Evolutionary conservation across 2,113 vertebrate species (phyloP), one percentile per base, ranked within the genome.

Genomic region (Melierax canorus): DNA sequence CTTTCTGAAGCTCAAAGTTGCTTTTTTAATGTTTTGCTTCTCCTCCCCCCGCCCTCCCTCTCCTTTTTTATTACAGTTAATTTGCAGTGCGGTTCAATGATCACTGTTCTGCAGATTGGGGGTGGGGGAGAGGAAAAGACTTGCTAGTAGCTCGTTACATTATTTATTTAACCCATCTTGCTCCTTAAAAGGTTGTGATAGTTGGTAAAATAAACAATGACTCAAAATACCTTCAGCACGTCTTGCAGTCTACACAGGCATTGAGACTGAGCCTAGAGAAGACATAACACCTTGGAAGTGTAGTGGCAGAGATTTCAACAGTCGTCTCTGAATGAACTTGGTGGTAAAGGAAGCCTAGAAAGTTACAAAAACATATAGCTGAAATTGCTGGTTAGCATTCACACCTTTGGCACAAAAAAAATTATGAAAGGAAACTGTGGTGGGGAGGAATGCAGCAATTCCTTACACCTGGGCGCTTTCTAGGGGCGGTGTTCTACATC

Each of bases 151-250:
- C 51, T 89, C 2, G 0, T 81, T 75, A 81, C 62, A 62, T 66
- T 94, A 63, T 96, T 96, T 96, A 86, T 95, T 95, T 95, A 95
- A 91, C 84, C 66, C 62, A 62, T 58, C 67, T 79, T 89, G 26
- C 69, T 92, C 77, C 45, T 91, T 95, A 67, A 94, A 95, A 94
- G n/a, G 17, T 60, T 89, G 73, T 92, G 74, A 82, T 89, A 87
- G 53, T 45, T 95, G 51, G 39, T 74, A 88, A 95, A 93, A 71
- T 66, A 94, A 88, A 84, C 83, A 68, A 30, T 66, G 53, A 79
- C 81, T 92, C 66, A 50, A 94, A 97, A 94, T 92, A 81, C 86
- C 51, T 95, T 91, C 3, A 6, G 38, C 73, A 48, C 55, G 69
- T 91, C 86, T 92, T 92, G 45, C 58, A 85, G 81, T 62, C 80